Percentiles rank a stretch among this genome's conserved stretches.
These are phyloP conservation scores for Synanthedon formicaeformis DNA, from an alignment of 2,888 invertebrate species.

Conservation along the genomic window DNA sequence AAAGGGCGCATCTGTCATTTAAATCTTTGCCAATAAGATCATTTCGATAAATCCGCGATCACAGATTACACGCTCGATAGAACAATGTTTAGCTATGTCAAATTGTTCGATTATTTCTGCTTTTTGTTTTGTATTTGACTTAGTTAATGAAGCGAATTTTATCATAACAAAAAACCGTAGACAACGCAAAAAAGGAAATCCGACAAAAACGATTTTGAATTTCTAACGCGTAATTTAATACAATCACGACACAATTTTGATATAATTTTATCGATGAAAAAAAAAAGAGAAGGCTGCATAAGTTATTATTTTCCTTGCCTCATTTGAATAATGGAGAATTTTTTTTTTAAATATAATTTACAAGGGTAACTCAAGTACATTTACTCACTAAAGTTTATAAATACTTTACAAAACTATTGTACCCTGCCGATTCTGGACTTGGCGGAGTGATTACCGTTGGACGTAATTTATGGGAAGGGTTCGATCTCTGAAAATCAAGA, in stretches of 20 bases:
- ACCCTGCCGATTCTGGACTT: constrained; percentile 61
- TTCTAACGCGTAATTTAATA: constrained; percentile 15
- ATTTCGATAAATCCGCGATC: constrained; percentile 2
- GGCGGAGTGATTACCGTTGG: constrained; percentile 59
- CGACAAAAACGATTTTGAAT: constrained; percentile 8
- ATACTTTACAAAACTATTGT: constrained; percentile 60
- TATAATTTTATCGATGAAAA: not conserved
- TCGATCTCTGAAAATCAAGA: constrained; percentile 42
- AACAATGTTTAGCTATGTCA: constrained; percentile 1
- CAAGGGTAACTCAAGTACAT: no score
- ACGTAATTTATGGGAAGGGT: constrained; percentile 53
- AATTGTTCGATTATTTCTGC: constrained; percentile 2
- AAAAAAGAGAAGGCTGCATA: not conserved
- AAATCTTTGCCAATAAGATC: not conserved
- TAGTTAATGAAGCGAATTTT: not conserved
- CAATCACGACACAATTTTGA: constrained; percentile 13
- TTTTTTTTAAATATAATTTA: not conserved
- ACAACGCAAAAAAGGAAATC: not conserved
- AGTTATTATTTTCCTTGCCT: not conserved
- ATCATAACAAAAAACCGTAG: not conserved
- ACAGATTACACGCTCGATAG: constrained; percentile 7
- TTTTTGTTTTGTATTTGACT: not conserved
- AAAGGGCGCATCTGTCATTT: no score
- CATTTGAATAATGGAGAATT: not conserved
- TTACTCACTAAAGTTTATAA: constrained; percentile 25